These are phyloP conservation scores for Hedya salicella DNA, from an alignment of 2,888 invertebrate species.

Conservation along the genomic window DNA sequence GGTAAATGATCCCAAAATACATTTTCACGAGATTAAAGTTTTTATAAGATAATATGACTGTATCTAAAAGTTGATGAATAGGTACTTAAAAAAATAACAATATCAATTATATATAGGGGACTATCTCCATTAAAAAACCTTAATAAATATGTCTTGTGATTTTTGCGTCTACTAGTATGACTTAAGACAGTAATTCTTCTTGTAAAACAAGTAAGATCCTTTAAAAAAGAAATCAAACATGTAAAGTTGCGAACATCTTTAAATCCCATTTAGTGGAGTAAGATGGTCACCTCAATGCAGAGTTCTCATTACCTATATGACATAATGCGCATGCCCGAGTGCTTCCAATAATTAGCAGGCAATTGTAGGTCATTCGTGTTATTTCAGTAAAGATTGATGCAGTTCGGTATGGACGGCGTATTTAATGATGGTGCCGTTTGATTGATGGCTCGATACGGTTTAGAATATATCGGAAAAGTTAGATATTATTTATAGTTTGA, in stretches of 20 bases:
- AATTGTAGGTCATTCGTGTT: conserved; percentile 36
- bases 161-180: no score
- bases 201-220: no score
- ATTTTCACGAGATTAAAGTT: no score
- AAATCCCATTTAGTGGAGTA: no score
- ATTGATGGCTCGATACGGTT: conserved; percentile 4
- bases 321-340: conserved; percentile 30
- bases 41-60: no score
- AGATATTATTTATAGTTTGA: neutral
- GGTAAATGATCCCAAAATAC: no score
- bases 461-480: neutral
- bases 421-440: neutral
- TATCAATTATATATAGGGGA: no score
- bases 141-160: no score
- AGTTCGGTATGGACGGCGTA: neutral
- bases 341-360: conserved; percentile 24
- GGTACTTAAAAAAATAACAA: no score
- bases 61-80: no score
- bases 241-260: neutral
- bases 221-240: neutral
- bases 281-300: neutral
- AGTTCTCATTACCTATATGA: conserved; percentile 28
- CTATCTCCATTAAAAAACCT: no score
- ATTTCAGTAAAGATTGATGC: conserved; percentile 29
- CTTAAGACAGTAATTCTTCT: no score